phyloP scores from a whole-genome alignment of 2,113 vertebrate species.

The Callopanchax toddi region DNA sequence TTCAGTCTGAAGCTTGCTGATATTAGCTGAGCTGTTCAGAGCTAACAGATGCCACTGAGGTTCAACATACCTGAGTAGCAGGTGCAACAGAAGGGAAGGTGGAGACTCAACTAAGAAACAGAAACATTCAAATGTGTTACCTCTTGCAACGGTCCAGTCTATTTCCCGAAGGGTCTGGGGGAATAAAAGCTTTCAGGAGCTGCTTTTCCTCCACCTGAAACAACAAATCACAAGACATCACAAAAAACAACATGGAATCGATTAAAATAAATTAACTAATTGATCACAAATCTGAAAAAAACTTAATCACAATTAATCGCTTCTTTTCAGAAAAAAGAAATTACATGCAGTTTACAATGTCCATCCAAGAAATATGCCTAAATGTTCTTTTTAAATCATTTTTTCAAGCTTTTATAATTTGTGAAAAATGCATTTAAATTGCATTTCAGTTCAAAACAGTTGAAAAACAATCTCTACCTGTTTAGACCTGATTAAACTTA shows the following conservation, averaged over 20 bases:
- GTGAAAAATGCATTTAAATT: too few species aligned
- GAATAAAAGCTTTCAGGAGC: slow-evolving; percentile 71
- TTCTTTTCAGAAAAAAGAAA: too few species aligned
- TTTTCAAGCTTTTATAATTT: too few species aligned
- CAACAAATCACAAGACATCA: not conserved
- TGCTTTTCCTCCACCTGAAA: slow-evolving; percentile 48
- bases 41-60: slow-evolving; percentile 70
- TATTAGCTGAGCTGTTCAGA: slow-evolving; percentile 24
- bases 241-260: not conserved
- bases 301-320: too few species aligned
- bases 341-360: too few species aligned
- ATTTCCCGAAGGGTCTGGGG: slow-evolving; percentile 59
- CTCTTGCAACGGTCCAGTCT: slow-evolving; percentile 73
- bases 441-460: too few species aligned
- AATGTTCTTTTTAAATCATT: too few species aligned
- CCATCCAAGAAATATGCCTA: too few species aligned
- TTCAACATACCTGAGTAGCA: slow-evolving; percentile 48
- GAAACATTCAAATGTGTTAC: slow-evolving; percentile 1
- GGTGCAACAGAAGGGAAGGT: slow-evolving; percentile 7
- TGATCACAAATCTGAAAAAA: too few species aligned
- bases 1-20: slow-evolving; percentile 64
- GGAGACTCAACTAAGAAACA: not conserved
- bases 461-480: too few species aligned
- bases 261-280: too few species aligned
- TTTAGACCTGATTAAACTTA: too few species aligned